Percentiles rank a stretch among this genome's conserved stretches.
Conservation (phyloP, 2,113 vertebrate species). For the Noctilio leporinus region DNA sequence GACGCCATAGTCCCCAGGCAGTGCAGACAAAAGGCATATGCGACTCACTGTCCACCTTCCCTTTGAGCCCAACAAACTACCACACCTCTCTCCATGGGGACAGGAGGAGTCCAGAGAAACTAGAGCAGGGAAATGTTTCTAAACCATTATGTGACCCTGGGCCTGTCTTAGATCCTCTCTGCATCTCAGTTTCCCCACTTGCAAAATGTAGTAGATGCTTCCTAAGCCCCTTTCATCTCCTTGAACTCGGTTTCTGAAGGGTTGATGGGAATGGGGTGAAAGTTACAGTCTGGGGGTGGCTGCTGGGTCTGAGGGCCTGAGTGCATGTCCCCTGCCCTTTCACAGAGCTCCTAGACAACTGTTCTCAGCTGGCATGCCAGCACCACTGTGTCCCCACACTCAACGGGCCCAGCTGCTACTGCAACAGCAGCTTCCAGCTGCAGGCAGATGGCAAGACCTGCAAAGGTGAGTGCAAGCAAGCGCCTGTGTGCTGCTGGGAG, state of each 20-base stretch:
- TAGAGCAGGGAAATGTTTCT: background rate
- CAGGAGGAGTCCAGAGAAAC: background rate
- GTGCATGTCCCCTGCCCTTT: background rate
- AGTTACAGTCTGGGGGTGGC: background rate
- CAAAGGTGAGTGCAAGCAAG: constrained; percentile 82
- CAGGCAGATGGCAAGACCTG: constrained; percentile 88
- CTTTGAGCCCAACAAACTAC: background rate
- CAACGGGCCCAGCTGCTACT: constrained; percentile 88
- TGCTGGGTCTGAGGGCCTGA: background rate
- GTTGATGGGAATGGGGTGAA: background rate
- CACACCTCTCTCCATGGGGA: background rate
- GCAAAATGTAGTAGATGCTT: background rate
- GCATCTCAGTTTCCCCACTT: background rate
- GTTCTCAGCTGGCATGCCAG: constrained; percentile 84
- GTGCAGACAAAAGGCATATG: background rate
- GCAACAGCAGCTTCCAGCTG: constrained; percentile 88
- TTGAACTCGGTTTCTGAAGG: background rate
- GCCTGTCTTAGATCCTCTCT: background rate
- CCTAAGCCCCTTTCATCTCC: background rate
- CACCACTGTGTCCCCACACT: constrained; percentile 88
- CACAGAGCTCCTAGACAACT: constrained; percentile 83
- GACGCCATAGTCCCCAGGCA: background rate
- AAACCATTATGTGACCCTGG: background rate
- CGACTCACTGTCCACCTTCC: background rate
- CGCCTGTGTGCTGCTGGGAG: fast-evolving